Evolutionary conservation across 1,140 invertebrate genomes (phyloP).

Genomic region (Sycobia sp.): DNA sequence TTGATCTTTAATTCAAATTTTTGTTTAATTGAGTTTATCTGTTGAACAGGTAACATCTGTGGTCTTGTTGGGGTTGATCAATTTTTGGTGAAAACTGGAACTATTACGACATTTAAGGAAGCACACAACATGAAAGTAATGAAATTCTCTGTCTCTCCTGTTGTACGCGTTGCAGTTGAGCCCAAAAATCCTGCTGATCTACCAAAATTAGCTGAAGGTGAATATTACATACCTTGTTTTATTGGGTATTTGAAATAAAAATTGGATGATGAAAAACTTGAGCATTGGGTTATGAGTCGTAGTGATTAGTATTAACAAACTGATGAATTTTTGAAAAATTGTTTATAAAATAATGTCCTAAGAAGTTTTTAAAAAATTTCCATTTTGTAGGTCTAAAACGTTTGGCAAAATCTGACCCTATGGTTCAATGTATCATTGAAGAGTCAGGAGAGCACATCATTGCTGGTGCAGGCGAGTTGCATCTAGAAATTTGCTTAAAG

Average conservation of each 20-base stretch:
- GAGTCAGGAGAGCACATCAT: slow-evolving; percentile 99
- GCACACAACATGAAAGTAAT: slow-evolving; percentile 99
- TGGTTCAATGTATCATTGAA: slow-evolving; percentile 99
- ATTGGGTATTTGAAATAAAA: slow-evolving; percentile 1
- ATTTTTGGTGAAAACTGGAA: slow-evolving; percentile 99
- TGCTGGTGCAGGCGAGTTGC: slow-evolving; percentile 98
- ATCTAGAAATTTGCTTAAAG: slow-evolving; percentile 99
- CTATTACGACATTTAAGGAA: slow-evolving; percentile 98
- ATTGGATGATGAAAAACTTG: slow-evolving; percentile 50
- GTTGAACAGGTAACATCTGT: slow-evolving; percentile 86
- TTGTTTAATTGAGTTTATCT: background rate
- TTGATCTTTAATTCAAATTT: background rate
- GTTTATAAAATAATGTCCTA: slow-evolving; percentile 29
- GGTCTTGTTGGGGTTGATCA: slow-evolving; percentile 99
- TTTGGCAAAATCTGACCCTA: slow-evolving; percentile 99
- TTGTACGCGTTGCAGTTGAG: slow-evolving; percentile 98
- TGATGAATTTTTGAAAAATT: slow-evolving; percentile 37
- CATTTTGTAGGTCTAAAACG: slow-evolving; percentile 79
- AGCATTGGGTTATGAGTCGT: slow-evolving; percentile 59
- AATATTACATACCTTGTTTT: slow-evolving; percentile 2
- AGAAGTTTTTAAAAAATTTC: slow-evolving; percentile 6
- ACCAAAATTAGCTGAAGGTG: slow-evolving; percentile 96
- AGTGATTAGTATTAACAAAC: slow-evolving; percentile 47
- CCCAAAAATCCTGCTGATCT: slow-evolving; percentile 99
- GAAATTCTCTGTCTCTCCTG: slow-evolving; percentile 99